Conservation (phyloP, 1,140 invertebrate species). For the Laodelphax striatellus region DNA sequence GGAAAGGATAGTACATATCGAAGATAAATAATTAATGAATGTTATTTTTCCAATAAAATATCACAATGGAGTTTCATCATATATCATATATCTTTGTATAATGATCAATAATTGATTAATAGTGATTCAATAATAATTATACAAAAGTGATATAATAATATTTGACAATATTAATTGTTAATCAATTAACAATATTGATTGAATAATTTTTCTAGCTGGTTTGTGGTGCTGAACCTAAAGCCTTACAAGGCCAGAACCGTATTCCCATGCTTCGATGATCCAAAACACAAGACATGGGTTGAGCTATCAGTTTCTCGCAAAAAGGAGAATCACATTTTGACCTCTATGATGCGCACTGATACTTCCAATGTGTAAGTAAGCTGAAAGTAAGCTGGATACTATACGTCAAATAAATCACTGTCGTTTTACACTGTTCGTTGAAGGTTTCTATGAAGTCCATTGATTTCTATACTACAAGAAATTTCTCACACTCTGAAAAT, state of each 20-base stretch:
- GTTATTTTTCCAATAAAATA: no score
- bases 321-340: slow-evolving; percentile 42
- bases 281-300: slow-evolving; percentile 63
- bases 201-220: slow-evolving; percentile 32
- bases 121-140: no score
- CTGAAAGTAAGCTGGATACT: no score
- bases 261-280: slow-evolving; percentile 92
- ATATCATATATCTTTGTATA: no score
- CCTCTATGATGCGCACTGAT: slow-evolving; percentile 46
- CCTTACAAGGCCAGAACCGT: slow-evolving; percentile 69
- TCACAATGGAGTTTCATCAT: no score
- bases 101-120: no score
- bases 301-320: slow-evolving; percentile 49
- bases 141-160: background rate
- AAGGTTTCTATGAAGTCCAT: no score
- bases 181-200: background rate
- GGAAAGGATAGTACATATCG: no score
- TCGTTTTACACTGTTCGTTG: background rate
- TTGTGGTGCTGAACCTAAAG: slow-evolving; percentile 64
- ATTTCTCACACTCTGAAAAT: no score
- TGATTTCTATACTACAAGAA: no score
- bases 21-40: no score
- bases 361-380: slow-evolving; percentile 47
- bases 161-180: background rate
- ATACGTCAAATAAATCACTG: background rate